Conservation (phyloP, 2,113 vertebrate genomes). For the Cinclus cinclus region DNA sequence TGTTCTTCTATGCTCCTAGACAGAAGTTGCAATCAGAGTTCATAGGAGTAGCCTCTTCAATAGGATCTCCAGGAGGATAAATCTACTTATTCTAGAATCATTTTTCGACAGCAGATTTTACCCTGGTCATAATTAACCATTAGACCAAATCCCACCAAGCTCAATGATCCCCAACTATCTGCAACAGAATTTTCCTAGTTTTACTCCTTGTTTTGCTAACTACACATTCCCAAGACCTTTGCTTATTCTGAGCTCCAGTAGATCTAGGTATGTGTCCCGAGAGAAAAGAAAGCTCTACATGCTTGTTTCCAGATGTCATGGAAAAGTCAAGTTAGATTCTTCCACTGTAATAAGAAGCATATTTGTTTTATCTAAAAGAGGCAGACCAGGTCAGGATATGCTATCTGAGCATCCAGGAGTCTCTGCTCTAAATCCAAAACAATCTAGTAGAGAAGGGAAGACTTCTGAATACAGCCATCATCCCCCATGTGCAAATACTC, state of each 20-base stretch:
- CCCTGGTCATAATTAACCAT: not conserved
- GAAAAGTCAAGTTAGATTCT: not conserved
- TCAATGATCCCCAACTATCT: not conserved
- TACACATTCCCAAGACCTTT: not conserved
- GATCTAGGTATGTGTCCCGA: not conserved
- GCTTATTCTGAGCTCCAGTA: not conserved
- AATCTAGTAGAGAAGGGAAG: not conserved
- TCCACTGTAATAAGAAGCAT: not conserved
- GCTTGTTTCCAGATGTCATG: not conserved
- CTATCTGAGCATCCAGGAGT: not conserved
- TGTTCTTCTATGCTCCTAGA: not conserved
- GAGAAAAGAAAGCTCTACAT: not conserved
- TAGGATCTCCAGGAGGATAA: not conserved
- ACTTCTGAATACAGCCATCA: not conserved
- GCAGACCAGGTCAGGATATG: not conserved
- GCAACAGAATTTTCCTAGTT: not conserved
- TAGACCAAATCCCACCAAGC: not conserved
- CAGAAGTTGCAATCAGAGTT: not conserved
- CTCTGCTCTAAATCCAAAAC: not conserved
- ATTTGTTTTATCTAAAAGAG: not conserved
- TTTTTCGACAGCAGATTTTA: not conserved
- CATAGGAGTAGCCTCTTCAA: not conserved
- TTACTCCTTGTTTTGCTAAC: not conserved
- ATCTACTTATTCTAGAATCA: not conserved
- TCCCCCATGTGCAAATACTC: not conserved